Percentiles rank a stretch among this genome's conserved stretches.
These are phyloP conservation scores for Corythoichthys haematopterus DNA, from an alignment of 2,113 vertebrate genomes.

Conservation along the genomic window DNA sequence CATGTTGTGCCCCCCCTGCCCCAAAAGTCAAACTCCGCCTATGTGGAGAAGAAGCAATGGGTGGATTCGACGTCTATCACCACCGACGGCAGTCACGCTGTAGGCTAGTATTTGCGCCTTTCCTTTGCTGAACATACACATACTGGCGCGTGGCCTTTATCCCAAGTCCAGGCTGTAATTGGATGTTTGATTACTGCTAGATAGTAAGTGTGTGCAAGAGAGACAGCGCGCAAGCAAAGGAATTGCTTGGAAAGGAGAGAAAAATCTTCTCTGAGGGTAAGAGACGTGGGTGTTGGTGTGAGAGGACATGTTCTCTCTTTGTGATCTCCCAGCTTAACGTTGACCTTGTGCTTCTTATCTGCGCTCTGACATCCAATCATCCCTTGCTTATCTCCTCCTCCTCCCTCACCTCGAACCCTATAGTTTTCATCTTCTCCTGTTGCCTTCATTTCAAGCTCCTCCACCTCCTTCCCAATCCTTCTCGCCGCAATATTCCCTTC, in stretches of 20 bases:
- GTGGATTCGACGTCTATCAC: too few relatives aligned
- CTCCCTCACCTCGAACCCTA: constrained; percentile 11
- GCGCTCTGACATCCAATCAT: constrained; percentile 57
- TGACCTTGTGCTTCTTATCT: constrained; percentile 64
- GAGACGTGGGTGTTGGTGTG: neutral
- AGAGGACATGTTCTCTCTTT: constrained; percentile 45
- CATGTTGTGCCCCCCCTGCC: too few relatives aligned
- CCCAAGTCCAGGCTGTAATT: constrained; percentile 54
- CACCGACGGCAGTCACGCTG: too few relatives aligned
- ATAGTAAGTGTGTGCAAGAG: constrained; percentile 22
- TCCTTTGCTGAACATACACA: constrained; percentile 1
- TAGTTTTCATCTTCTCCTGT: constrained; percentile 31
- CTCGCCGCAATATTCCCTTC: too few relatives aligned
- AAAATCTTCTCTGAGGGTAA: constrained; percentile 25
- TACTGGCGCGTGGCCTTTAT: constrained; percentile 4
- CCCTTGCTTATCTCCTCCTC: constrained; percentile 51
- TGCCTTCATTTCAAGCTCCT: constrained; percentile 1
- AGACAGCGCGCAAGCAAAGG: neutral
- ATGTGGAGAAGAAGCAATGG: too few relatives aligned
- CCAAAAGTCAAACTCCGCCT: too few relatives aligned
- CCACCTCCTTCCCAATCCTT: neutral
- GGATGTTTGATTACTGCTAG: constrained; percentile 65
- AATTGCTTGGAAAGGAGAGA: constrained; percentile 33
- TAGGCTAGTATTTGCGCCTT: too few relatives aligned
- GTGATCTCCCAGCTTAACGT: constrained; percentile 52